A percentile compares a stretch with the other conserved stretches of the same genome.
phyloP scores from a whole-genome alignment of 2,797 vertebrate genomes.

The Remorina albescens region DNA sequence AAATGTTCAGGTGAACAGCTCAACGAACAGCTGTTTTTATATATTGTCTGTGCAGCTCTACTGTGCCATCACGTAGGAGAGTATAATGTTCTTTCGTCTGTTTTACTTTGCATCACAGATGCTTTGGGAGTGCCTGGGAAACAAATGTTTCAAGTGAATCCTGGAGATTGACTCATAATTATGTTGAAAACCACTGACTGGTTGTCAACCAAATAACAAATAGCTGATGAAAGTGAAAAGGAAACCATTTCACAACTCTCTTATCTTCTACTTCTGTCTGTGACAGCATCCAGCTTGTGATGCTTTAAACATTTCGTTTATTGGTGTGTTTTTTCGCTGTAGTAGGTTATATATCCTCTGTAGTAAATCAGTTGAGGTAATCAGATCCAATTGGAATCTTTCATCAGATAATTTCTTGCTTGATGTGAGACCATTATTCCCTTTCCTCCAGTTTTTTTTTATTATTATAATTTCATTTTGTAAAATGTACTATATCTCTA shows the following conservation, averaged over 20 bases:
- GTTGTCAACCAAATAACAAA: constrained; percentile 16
- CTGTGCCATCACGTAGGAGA: constrained; percentile 7
- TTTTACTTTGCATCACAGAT: constrained; percentile 5
- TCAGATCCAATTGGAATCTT: constrained; percentile 17
- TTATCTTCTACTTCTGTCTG: constrained; percentile 36
- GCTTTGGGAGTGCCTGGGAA: constrained; percentile 7
- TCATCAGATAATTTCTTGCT: constrained; percentile 8
- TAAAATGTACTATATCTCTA: not conserved
- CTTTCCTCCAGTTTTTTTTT: not conserved
- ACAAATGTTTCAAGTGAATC: constrained; percentile 14
- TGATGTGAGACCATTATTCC: not conserved
- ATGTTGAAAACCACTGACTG: constrained; percentile 16
- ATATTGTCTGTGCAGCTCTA: not conserved
- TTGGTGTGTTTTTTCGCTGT: not conserved
- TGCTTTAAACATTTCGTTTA: constrained; percentile 2
- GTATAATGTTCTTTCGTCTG: constrained; percentile 5
- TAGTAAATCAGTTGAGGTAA: not conserved
- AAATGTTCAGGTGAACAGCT: not conserved
- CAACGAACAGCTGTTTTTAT: not conserved
- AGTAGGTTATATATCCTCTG: not conserved
- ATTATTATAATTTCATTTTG: not conserved
- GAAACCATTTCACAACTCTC: constrained; percentile 21
- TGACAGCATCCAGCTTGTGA: constrained; percentile 7
- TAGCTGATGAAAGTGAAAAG: constrained; percentile 25
- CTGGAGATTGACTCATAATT: constrained; percentile 32